These are phyloP conservation scores for Nezara viridula DNA, from an alignment of 2,888 invertebrate genomes.

Conservation along the genomic window DNA sequence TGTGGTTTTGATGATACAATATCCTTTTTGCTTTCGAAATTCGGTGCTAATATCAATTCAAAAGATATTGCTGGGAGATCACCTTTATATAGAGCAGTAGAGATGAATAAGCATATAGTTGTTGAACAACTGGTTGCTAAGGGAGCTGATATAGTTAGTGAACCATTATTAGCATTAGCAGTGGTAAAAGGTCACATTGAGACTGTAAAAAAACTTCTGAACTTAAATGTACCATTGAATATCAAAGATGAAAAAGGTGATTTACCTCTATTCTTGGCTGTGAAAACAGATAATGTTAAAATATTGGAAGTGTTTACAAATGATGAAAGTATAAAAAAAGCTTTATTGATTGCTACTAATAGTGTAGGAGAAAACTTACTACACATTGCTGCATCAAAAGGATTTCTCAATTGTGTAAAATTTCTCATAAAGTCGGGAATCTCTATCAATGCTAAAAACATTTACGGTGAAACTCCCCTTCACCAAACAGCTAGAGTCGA, in stretches of 20 bases:
- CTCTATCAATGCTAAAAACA: neutral
- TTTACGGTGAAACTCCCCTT: neutral
- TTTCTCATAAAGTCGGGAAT: neutral
- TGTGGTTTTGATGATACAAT: neutral
- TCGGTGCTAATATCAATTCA: neutral
- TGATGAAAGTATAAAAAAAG: slow-evolving; percentile 14
- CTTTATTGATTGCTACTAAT: neutral
- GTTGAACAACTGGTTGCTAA: slow-evolving; percentile 4
- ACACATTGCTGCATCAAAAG: slow-evolving; percentile 14
- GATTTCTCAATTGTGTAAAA: slow-evolving; percentile 13
- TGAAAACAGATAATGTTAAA: slow-evolving; percentile 15
- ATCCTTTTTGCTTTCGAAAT: neutral
- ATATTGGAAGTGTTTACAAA: neutral
- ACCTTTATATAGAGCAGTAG: slow-evolving; percentile 49
- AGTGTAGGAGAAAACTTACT: slow-evolving; percentile 17
- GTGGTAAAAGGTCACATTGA: slow-evolving; percentile 10
- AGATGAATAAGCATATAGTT: neutral
- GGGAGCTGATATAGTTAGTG: slow-evolving; percentile 6
- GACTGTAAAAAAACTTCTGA: slow-evolving; percentile 10
- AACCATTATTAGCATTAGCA: slow-evolving; percentile 42
- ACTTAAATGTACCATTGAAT: neutral
- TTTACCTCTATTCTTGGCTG: slow-evolving; percentile 26
- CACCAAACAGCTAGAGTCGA: neutral
- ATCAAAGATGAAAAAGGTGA: slow-evolving; percentile 26
- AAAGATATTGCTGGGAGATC: slow-evolving; percentile 5